These are phyloP conservation scores for Malacoraja senta DNA, from an alignment of 2,797 vertebrate species.

Conservation along the genomic window DNA sequence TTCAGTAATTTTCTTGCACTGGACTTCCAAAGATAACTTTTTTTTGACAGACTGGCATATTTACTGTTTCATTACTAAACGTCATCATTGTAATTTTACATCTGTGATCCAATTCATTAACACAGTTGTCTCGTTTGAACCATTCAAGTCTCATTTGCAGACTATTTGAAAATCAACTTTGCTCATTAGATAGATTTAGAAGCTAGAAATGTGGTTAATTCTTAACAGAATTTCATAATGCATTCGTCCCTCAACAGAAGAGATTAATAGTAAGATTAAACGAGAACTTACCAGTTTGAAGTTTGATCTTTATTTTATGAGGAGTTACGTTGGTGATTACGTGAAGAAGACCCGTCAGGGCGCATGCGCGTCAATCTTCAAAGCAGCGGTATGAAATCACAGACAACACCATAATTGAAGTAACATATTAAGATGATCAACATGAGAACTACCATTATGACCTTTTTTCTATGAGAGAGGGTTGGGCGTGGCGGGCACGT, in stretches of 20 bases:
- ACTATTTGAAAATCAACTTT: background rate
- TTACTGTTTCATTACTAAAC: slow-evolving; percentile 7
- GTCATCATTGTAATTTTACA: slow-evolving; percentile 25
- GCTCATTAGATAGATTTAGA: background rate
- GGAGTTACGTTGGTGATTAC: too few relatives aligned
- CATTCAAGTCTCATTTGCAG: background rate
- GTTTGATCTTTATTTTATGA: too few relatives aligned
- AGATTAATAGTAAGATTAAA: too few relatives aligned
- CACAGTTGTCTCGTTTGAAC: background rate
- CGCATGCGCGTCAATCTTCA: too few relatives aligned
- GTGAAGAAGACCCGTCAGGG: too few relatives aligned
- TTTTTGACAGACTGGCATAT: slow-evolving; percentile 28
- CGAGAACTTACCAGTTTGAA: too few relatives aligned
- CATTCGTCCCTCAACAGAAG: background rate
- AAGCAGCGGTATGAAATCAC: too few relatives aligned
- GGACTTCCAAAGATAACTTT: slow-evolving; percentile 35
- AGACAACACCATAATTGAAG: too few relatives aligned
- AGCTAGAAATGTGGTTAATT: background rate
- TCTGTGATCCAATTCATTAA: background rate
- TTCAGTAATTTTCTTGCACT: slow-evolving; percentile 30
- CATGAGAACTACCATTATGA: too few relatives aligned
- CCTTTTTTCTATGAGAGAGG: too few relatives aligned
- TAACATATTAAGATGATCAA: too few relatives aligned
- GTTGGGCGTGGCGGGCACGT: too few relatives aligned
- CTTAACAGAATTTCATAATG: background rate